phyloP scores from a whole-genome alignment of 1,140 invertebrate species.

The Brachionus paranguensis region DNA sequence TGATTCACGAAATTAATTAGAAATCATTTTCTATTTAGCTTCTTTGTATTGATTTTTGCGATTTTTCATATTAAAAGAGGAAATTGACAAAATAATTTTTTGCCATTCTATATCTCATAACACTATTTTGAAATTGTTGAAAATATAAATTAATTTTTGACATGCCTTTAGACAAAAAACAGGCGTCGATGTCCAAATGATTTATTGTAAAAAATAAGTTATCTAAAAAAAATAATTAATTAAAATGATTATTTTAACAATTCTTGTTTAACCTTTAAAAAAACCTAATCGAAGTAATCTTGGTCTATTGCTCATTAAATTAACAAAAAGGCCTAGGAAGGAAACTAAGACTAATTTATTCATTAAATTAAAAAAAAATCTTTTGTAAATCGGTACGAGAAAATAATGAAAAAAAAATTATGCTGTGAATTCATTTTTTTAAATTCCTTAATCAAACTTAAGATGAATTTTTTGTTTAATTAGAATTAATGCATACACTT shows the following conservation, averaged over 20 bases:
- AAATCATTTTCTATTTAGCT: not conserved
- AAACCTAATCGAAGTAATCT: not conserved
- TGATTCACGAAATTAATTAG: not conserved
- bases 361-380: not conserved
- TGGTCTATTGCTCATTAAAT: not conserved
- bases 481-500: too few species aligned
- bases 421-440: not conserved
- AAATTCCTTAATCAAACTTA: too few species aligned
- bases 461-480: too few species aligned
- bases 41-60: not conserved
- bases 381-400: not conserved
- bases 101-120: not conserved
- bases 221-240: not conserved
- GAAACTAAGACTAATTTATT: not conserved
- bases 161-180: not conserved
- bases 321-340: not conserved
- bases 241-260: not conserved
- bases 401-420: not conserved
- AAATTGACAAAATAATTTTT: not conserved
- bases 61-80: not conserved
- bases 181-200: not conserved
- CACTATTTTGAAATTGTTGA: not conserved
- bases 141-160: not conserved
- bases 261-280: not conserved
- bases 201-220: not conserved